These are phyloP conservation scores for Chamaetylas fuelleborni DNA, from an alignment of 2,113 vertebrate species.

Conservation along the genomic window DNA sequence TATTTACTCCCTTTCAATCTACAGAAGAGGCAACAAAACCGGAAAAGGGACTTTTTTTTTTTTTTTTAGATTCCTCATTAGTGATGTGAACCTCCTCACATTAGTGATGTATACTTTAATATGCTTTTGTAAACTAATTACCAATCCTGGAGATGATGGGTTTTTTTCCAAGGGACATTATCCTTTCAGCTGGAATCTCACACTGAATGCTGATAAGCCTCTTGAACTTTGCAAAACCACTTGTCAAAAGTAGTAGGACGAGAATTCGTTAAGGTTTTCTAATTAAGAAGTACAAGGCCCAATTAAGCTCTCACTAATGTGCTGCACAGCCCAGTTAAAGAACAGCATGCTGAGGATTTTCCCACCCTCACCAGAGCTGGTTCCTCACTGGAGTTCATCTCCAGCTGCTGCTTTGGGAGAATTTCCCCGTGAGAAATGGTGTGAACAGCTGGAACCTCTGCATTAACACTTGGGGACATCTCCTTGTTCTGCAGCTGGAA, in stretches of 20 bases:
- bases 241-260: background rate
- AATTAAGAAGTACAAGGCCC: slow-evolving; percentile 11
- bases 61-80: background rate
- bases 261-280: background rate
- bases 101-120: background rate
- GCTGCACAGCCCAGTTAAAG: background rate
- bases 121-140: background rate
- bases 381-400: background rate
- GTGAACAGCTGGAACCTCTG: background rate
- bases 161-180: background rate
- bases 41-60: background rate
- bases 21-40: background rate
- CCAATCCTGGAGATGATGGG: background rate
- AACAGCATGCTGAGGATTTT: background rate
- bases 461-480: background rate
- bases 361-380: background rate
- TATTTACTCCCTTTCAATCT: background rate
- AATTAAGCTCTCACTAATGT: slow-evolving; percentile 20
- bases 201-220: slow-evolving; percentile 22
- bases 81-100: background rate
- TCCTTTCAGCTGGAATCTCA: background rate
- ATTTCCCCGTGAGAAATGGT: background rate
- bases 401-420: background rate
- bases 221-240: slow-evolving; percentile 38
- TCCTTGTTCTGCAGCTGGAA: background rate